phyloP scores from a whole-genome alignment of 2,888 invertebrate genomes.

The Lasioglossum villosulum region DNA sequence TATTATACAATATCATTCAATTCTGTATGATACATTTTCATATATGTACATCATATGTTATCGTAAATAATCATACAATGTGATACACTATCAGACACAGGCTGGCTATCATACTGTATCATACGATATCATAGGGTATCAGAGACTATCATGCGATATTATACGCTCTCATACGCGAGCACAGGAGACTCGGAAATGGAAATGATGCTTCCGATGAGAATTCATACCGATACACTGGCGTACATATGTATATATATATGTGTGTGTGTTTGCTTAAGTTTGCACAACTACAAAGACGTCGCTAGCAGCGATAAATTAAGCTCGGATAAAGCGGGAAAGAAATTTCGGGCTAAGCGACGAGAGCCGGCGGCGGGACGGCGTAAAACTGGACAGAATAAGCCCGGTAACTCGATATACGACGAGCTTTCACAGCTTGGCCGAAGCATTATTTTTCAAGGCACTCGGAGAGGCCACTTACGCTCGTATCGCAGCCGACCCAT shows the following conservation, averaged over 20 bases:
- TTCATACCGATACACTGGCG: neutral
- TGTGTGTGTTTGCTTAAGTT: neutral
- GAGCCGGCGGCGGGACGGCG: too few relatives aligned
- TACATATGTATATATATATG: neutral
- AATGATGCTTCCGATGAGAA: neutral
- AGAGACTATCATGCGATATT: too few relatives aligned
- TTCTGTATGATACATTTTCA: too few relatives aligned
- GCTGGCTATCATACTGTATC: too few relatives aligned
- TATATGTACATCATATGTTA: too few relatives aligned
- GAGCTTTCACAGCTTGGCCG: conserved; percentile 30
- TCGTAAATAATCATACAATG: too few relatives aligned
- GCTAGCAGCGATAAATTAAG: conserved; percentile 24
- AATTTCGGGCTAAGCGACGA: conserved; percentile 11
- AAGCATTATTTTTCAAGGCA: conserved; percentile 33
- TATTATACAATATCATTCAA: too few relatives aligned
- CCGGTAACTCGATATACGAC: conserved; percentile 25
- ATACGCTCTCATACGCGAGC: too few relatives aligned
- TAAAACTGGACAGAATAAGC: conserved; percentile 8
- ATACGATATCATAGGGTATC: too few relatives aligned
- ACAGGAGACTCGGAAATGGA: too few relatives aligned
- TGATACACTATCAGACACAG: too few relatives aligned
- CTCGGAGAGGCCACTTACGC: conserved; percentile 30
- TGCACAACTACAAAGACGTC: neutral
- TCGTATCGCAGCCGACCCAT: conserved; percentile 28
- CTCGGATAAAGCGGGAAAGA: conserved; percentile 32